Evolutionary conservation across 2,113 vertebrate genomes (phyloP).

Genomic region (Hirundichthys speculiger): DNA sequence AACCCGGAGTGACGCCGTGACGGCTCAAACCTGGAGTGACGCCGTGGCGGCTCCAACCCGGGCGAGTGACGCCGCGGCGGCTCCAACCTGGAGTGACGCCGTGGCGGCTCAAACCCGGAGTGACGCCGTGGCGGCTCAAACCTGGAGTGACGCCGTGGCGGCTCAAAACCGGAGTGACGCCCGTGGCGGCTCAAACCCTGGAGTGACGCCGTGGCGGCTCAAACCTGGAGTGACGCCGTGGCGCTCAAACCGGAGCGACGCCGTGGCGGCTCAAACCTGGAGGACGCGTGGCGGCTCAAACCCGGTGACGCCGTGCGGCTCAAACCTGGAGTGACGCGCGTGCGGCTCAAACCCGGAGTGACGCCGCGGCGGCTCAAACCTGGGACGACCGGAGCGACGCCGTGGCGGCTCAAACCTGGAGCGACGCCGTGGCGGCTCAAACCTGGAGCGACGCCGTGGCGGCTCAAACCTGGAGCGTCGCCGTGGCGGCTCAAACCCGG

Average conservation of each 20-base stretch:
- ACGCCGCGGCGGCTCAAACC: constrained; percentile 7
- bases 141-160: too few species aligned
- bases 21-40: too few species aligned
- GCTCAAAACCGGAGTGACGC: too few species aligned
- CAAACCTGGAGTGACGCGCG: too few species aligned
- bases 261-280: constrained; percentile 43
- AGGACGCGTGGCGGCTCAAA: too few species aligned
- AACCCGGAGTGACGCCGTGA: constrained; percentile 49
- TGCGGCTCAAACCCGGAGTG: too few species aligned
- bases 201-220: constrained; percentile 48
- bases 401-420: constrained; percentile 32
- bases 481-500: constrained; percentile 42
- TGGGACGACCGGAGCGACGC: constrained; percentile 40
- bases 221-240: too few species aligned
- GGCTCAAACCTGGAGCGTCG: constrained; percentile 1
- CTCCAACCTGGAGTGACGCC: constrained; percentile 24
- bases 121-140: constrained; percentile 50
- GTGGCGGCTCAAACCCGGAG: constrained; percentile 27
- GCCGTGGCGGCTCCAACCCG: constrained; percentile 47
- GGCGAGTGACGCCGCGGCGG: constrained; percentile 7
- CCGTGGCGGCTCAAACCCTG: constrained; percentile 44
- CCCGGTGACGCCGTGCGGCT: too few species aligned
- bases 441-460: constrained; percentile 48
- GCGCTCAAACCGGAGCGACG: too few species aligned
- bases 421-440: constrained; percentile 49